A percentile compares a stretch with the other conserved stretches of the same genome.
These are phyloP conservation scores for Campoplex nolae DNA, from an alignment of 2,888 invertebrate species.

Conservation along the genomic window DNA sequence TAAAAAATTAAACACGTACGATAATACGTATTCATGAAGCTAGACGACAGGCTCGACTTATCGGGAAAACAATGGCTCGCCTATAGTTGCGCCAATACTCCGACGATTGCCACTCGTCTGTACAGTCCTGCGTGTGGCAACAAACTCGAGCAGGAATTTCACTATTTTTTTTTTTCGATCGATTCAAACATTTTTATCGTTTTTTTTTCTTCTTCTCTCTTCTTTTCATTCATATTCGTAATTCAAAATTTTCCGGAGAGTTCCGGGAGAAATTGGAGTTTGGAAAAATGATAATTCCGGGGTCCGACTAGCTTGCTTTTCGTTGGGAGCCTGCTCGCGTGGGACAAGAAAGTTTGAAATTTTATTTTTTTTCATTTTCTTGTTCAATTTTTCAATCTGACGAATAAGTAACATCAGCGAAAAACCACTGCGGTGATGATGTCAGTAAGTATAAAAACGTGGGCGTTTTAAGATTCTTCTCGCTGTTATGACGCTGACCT, in stretches of 20 bases:
- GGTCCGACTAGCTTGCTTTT: no score
- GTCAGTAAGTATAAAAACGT: slow-evolving; percentile 53
- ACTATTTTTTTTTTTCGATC: background rate
- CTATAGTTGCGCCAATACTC: slow-evolving; percentile 66
- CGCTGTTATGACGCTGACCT: slow-evolving; percentile 60
- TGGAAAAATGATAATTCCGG: no score
- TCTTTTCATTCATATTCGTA: background rate
- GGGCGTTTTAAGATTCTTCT: slow-evolving; percentile 59
- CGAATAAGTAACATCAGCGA: background rate
- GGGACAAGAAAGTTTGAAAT: background rate
- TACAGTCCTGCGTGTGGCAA: slow-evolving; percentile 33
- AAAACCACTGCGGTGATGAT: slow-evolving; percentile 45
- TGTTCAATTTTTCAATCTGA: background rate
- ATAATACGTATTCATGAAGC: slow-evolving; percentile 73
- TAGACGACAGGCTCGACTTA: slow-evolving; percentile 70
- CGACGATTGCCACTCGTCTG: slow-evolving; percentile 66
- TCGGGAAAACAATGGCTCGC: slow-evolving; percentile 74
- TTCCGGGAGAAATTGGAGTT: background rate
- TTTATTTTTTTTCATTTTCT: background rate
- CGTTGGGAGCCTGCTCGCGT: background rate
- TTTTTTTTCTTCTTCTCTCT: no score
- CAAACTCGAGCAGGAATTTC: slow-evolving; percentile 30
- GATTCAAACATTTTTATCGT: background rate
- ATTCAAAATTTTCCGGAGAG: background rate
- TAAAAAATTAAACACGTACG: slow-evolving; percentile 54